Evolutionary conservation across 2,888 invertebrate genomes (phyloP), one percentile per base, ranked within the genome.

Genomic region (Drosophila aldrichi): DNA sequence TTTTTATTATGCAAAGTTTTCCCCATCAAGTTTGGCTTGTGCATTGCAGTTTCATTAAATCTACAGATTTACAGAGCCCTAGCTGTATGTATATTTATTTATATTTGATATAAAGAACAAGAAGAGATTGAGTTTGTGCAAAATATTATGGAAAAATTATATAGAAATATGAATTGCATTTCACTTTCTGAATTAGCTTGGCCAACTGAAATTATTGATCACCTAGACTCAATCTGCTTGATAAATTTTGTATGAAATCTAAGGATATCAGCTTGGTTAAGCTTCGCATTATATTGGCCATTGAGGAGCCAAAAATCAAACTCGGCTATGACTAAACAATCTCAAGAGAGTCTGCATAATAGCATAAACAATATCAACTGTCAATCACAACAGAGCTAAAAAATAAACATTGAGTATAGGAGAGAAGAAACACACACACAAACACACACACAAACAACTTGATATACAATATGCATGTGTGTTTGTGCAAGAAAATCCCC

Each of bases 311-410:
- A 8, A 14, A n/a, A 29, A 36, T 52, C 40, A 43, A 43, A 34
- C 34, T 57, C 36, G 43, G 61, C 60, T 65, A 62, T 67, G 56
- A 40, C 57, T 64, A 64, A 79, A 41, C 44, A 68, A 51, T 44
- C 40, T 63, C 14, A 12, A 10, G 48, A 49, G 40, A 51, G 22
- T 25, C 72, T 48, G 48, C 38, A 58, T 44, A 38, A 14, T 18
- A 48, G 38, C 52, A 40, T 57, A 38, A 61, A 60, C 66, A 77
- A 80, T 68, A 68, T 68, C 55, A 65, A 58, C 48, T 65, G 75
- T 65, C 65, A 70, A 65, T 68, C 64, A 72, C 41, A 54, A 55
- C 38, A 22, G 29, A 77, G 46, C 57, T 60, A 57, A 58, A 59
- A 40, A 51, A 52, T 55, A 69, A 70, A 62, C 59, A 71, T 25